These are phyloP conservation scores for Eueides isabella DNA, from an alignment of 1,140 invertebrate species.

Conservation along the genomic window DNA sequence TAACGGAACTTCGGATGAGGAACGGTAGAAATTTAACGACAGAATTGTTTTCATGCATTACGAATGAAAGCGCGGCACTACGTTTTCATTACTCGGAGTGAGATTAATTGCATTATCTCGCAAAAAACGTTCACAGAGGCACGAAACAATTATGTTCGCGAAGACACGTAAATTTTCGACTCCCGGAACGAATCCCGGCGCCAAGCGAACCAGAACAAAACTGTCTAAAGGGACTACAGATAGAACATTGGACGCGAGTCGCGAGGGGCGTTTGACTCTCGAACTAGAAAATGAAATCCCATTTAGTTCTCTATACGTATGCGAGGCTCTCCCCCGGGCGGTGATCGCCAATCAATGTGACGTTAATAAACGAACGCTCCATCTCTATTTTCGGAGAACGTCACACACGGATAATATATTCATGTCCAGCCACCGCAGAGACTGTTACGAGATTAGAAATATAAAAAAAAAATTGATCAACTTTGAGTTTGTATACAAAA, in stretches of 20 bases:
- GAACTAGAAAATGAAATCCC: constrained; percentile 78
- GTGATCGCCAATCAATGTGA: constrained; percentile 58
- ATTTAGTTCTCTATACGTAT: constrained; percentile 64
- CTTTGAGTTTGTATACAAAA: constrained; percentile 50
- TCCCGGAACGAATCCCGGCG: constrained; percentile 36
- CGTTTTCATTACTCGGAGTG: constrained; percentile 60
- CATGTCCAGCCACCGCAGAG: constrained; percentile 65
- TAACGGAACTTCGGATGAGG: constrained; percentile 39
- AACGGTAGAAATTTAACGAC: constrained; percentile 38
- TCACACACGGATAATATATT: constrained; percentile 74
- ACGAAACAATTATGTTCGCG: constrained; percentile 60
- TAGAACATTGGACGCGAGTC: constrained; percentile 60
- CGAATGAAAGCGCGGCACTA: constrained; percentile 41
- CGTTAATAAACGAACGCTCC: constrained; percentile 71
- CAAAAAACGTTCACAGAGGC: constrained; percentile 57
- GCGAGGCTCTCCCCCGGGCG: constrained; percentile 49
- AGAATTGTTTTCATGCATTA: constrained; percentile 51
- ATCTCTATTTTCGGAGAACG: constrained; percentile 64
- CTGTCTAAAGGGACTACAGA: constrained; percentile 56
- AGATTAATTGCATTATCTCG: constrained; percentile 67
- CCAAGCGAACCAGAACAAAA: constrained; percentile 66
- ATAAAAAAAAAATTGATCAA: constrained; percentile 61
- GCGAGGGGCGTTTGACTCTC: constrained; percentile 70
- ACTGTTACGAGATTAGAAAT: constrained; percentile 63
- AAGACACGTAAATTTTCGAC: constrained; percentile 48